Evolutionary conservation across 1,140 invertebrate genomes (phyloP), one percentile per base, ranked within the genome.

Genomic region (Frieseomelitta varia): DNA sequence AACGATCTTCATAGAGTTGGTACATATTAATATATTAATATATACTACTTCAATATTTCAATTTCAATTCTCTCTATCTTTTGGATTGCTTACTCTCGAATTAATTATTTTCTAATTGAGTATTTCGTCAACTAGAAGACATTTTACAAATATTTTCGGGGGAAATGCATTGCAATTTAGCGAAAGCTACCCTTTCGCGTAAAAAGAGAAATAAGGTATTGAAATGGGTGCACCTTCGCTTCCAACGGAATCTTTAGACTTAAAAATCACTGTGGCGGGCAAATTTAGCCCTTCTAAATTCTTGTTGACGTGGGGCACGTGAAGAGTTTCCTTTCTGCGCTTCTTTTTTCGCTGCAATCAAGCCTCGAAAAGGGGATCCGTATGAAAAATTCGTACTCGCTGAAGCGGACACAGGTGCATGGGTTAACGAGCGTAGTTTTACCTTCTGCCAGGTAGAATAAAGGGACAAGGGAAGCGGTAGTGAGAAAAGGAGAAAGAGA

Each of bases 311-410:
- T 19, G 67, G 34, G 56, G 75, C 81, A 84, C 81, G 56, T 39
- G 75, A 78, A 71, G 75, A 71, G 34, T 72, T 72, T 63, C 12
- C 67, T 39, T 55, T 6, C 10, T 12, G 17, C 12, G 61, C 2
- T 4, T 68, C 19, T 6, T 63, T 87, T 84, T 87, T 77, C 51
- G 30, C 19, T n/a, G 47, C 67, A 61, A 83, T 85, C 56, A 34
- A 56, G 21, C 56, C 4, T 51, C 30, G 27, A 27, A 27, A 47
- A 10, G 80, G 84, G 85, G 86, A 74, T 56, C n/a, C 68, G 81
- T 86, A 90, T 91, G 89, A 93, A 90, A 92, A 92, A 90, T 92
- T 91, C 84, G 89, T 91, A 88, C 85, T 85, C 85, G 81, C 58
- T 77, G 76, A 72, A 56, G 89, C 82, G 81, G 76, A 85, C 90